Conservation (phyloP, 2,797 vertebrate genomes). For the Buphagus erythrorhynchus region DNA sequence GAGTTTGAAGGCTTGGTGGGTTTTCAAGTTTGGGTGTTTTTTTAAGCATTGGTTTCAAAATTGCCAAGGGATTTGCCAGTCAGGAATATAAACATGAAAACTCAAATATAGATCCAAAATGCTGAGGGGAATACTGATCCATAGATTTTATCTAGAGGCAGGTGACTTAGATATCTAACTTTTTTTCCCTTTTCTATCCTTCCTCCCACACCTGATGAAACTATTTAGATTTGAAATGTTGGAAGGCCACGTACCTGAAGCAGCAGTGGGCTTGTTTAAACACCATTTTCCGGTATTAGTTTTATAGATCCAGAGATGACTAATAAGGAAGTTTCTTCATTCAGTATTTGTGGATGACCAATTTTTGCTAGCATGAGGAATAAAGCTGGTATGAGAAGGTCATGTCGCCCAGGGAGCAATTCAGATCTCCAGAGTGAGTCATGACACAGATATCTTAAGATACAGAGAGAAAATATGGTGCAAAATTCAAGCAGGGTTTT, state of each 20-base stretch:
- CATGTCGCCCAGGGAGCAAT: conserved; percentile 6
- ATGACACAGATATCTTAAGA: conserved; percentile 23
- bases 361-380: conserved; percentile 56
- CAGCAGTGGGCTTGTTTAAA: conserved; percentile 25
- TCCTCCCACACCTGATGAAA: conserved; percentile 9
- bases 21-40: background rate
- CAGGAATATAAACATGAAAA: background rate
- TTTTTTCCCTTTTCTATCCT: background rate
- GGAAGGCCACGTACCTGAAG: conserved; percentile 11
- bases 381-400: conserved; percentile 56
- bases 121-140: background rate
- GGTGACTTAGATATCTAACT: background rate
- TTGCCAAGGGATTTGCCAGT: background rate
- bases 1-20: background rate
- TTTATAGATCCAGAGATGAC: conserved; percentile 58
- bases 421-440: conserved; percentile 42
- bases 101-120: background rate
- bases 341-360: conserved; percentile 48
- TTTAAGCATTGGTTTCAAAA: background rate
- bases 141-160: background rate
- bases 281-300: conserved; percentile 17
- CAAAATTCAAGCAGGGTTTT: background rate
- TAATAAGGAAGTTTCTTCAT: conserved; percentile 67
- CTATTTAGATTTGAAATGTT: background rate
- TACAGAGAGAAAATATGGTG: background rate